Conservation (phyloP, 2,797 vertebrate species). For the Platalea minor region DNA sequence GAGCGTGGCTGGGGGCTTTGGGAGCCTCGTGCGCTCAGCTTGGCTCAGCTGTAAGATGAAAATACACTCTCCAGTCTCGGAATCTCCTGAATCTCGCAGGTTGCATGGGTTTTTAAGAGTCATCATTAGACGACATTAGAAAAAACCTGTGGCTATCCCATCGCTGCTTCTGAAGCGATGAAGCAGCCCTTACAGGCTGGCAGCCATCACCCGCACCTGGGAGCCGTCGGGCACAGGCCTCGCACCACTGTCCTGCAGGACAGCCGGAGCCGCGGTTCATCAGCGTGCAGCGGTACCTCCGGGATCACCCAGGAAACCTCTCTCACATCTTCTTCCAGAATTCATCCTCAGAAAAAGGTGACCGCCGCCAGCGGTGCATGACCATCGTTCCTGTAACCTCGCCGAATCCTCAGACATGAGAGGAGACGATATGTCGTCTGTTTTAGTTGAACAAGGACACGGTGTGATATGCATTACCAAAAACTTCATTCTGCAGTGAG, state of each 20-base stretch:
- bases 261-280: neutral
- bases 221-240: neutral
- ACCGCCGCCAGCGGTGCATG: neutral
- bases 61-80: no score
- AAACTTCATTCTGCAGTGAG: neutral
- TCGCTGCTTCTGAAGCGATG: neutral
- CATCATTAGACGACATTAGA: neutral
- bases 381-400: neutral
- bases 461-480: fast-evolving
- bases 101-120: neutral
- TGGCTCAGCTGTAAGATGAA: neutral
- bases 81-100: neutral
- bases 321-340: neutral
- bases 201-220: neutral
- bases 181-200: neutral
- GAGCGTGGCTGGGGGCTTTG: neutral
- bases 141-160: neutral
- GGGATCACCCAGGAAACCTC: neutral
- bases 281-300: neutral
- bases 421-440: neutral
- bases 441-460: neutral
- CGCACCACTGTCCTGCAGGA: neutral
- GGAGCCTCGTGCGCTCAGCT: neutral
- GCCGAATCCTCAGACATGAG: neutral
- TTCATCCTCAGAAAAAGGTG: no score